A percentile compares a stretch with the other conserved stretches of the same genome.
Conservation (phyloP, 2,888 invertebrate genomes). For the Folsomia candida region DNA sequence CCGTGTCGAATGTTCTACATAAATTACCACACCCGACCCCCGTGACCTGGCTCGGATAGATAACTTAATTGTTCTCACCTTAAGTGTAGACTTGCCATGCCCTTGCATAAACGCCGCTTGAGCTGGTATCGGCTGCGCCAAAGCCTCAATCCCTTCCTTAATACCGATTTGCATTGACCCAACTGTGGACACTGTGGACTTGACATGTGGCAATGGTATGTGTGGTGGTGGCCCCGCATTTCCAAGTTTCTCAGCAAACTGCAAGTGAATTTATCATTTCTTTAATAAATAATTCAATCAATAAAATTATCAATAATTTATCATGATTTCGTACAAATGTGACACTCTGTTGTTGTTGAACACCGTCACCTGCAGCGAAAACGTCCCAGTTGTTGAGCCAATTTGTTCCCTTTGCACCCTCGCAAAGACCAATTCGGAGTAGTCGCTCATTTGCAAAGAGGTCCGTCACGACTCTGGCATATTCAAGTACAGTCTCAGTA, state of each 20-base stretch:
- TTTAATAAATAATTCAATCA: slow-evolving; percentile 34
- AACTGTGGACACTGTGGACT: slow-evolving; percentile 57
- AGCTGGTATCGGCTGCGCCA: slow-evolving; percentile 67
- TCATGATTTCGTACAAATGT: slow-evolving; percentile 68
- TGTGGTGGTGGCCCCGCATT: slow-evolving; percentile 67
- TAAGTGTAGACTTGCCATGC: slow-evolving; percentile 19
- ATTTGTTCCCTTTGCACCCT: slow-evolving; percentile 65
- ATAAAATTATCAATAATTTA: too few species aligned
- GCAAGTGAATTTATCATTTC: slow-evolving; percentile 49
- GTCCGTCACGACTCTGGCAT: slow-evolving; percentile 95
- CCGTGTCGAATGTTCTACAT: too few species aligned
- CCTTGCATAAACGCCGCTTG: slow-evolving; percentile 61
- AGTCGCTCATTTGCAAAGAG: slow-evolving; percentile 87
- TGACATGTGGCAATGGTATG: not conserved
- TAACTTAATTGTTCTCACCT: too few species aligned
- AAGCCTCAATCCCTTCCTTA: slow-evolving; percentile 77
- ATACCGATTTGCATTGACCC: slow-evolving; percentile 78
- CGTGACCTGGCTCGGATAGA: too few species aligned
- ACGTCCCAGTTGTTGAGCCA: slow-evolving; percentile 80
- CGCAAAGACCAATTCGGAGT: slow-evolving; percentile 78
- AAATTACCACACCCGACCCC: too few species aligned
- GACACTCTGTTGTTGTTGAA: slow-evolving; percentile 72
- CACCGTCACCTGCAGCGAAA: not conserved
- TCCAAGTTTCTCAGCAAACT: slow-evolving; percentile 80
- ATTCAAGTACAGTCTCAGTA: slow-evolving; percentile 92